Percentiles rank a stretch among this genome's conserved stretches.
phyloP scores from a whole-genome alignment of 2,888 invertebrate species.

The Tenthredo scrophulariae region DNA sequence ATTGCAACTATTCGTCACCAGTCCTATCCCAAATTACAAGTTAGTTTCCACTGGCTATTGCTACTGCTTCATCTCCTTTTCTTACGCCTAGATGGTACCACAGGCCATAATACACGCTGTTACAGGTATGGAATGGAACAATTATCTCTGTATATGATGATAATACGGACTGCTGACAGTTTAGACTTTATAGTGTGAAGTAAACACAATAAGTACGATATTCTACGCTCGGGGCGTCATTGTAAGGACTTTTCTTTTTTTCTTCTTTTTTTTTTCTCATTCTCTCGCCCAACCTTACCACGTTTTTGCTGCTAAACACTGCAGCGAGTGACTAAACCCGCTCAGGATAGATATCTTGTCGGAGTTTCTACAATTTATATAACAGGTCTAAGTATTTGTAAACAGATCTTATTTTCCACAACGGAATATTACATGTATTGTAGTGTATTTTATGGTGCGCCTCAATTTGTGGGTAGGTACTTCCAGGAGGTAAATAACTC shows the following conservation, averaged over 20 bases:
- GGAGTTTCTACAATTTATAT: slow-evolving; percentile 42
- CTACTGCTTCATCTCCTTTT: not conserved
- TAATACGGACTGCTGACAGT: not conserved
- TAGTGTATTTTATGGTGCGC: not conserved
- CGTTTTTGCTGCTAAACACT: slow-evolving; percentile 5
- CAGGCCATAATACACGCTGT: not conserved
- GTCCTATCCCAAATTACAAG: not conserved
- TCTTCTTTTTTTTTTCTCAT: not conserved
- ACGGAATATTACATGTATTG: not conserved
- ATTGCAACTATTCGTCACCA: slow-evolving; percentile 74
- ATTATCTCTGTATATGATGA: slow-evolving; percentile 25
- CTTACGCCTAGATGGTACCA: not conserved
- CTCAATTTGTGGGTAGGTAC: not conserved
- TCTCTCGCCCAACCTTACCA: not conserved
- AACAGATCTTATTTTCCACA: not conserved
- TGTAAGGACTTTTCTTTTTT: slow-evolving; percentile 1
- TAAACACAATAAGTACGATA: not conserved
- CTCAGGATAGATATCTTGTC: not conserved
- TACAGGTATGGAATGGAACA: not conserved
- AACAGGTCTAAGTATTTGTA: slow-evolving; percentile 13
- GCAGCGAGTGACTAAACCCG: slow-evolving; percentile 24
- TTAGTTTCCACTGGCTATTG: not conserved
- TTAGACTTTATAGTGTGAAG: not conserved
- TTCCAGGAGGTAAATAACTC: not conserved
- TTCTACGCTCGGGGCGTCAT: not conserved